These are phyloP conservation scores for Pogonus chalceus DNA, from an alignment of 1,140 invertebrate species.

Conservation along the genomic window DNA sequence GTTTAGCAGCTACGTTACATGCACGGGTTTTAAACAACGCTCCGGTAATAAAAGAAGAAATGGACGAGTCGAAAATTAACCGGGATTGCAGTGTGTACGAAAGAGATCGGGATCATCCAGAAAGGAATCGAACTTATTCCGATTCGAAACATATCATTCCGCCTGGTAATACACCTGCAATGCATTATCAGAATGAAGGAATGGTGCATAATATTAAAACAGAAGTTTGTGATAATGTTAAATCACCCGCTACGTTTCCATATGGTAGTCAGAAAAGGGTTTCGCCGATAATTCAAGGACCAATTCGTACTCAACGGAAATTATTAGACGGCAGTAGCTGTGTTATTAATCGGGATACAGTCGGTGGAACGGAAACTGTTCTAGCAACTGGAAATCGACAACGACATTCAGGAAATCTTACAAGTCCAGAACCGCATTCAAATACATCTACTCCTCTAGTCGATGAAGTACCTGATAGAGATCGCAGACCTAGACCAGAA, in stretches of 20 bases:
- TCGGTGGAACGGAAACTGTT: too few species aligned
- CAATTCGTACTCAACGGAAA: conserved; percentile 24
- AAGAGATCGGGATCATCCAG: not conserved
- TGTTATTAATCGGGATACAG: too few species aligned
- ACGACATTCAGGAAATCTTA: conserved; percentile 25
- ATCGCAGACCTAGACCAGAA: conserved; percentile 27
- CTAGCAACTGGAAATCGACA: not conserved
- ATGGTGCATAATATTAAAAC: not conserved
- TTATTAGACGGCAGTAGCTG: conserved; percentile 19
- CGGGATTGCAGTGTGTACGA: not conserved
- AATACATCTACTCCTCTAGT: conserved; percentile 51
- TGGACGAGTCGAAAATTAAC: conserved; percentile 18
- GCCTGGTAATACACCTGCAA: not conserved
- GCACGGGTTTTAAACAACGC: conserved; percentile 56
- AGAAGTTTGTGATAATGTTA: conserved; percentile 1
- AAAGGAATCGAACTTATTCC: not conserved
- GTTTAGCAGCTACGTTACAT: conserved; percentile 70
- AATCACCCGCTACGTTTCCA: not conserved
- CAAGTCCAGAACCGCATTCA: conserved; percentile 45
- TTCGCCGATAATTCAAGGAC: conserved; percentile 32
- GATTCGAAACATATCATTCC: not conserved
- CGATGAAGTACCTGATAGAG: conserved; percentile 43
- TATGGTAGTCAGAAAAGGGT: conserved; percentile 31
- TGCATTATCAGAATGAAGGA: not conserved
- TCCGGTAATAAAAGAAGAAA: conserved; percentile 29